Evolutionary conservation across 2,113 vertebrate species (phyloP).

Genomic region (Corvus moneduloides): DNA sequence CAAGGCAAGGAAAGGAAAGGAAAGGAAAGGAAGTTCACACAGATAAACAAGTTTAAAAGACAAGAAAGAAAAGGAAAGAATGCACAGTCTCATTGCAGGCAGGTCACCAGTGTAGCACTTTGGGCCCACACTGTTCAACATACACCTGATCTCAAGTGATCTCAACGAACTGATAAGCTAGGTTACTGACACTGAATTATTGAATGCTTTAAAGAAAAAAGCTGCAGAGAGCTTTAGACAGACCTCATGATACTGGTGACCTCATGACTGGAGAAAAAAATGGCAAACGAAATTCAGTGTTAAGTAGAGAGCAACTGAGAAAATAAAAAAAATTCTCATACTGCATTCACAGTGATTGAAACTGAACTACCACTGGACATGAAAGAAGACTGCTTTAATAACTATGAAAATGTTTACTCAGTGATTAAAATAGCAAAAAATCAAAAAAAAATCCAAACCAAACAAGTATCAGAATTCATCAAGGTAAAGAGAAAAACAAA

Average conservation of each 20-base stretch:
- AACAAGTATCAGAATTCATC: neutral
- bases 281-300: neutral
- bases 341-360: neutral
- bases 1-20: too few relatives aligned
- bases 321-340: neutral
- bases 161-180: neutral
- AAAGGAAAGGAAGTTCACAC: too few relatives aligned
- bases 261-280: neutral
- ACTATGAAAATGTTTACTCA: neutral
- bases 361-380: neutral
- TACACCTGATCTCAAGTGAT: neutral
- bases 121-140: neutral
- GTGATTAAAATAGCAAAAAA: neutral
- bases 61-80: neutral
- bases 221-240: neutral
- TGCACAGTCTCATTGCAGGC: neutral
- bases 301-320: neutral
- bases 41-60: neutral
- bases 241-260: neutral
- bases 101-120: neutral
- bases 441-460: rapidly evolving
- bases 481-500: neutral
- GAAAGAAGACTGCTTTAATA: neutral
- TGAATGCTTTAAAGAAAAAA: neutral
- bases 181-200: neutral